Evolutionary conservation across 2,797 vertebrate genomes (phyloP).

Genomic region (Gambusia yucatana): DNA sequence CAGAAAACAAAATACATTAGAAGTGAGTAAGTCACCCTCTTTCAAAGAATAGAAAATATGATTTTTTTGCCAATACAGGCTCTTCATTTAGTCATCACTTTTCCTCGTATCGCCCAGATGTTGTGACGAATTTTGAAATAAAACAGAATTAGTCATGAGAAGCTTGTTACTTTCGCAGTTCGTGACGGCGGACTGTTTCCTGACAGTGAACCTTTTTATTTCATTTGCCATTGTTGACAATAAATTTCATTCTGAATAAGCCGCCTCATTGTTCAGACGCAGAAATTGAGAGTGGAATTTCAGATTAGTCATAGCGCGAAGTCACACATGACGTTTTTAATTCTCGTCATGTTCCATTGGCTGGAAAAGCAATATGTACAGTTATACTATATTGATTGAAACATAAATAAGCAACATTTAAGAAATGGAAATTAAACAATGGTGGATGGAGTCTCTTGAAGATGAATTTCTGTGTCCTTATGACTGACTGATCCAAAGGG

Average conservation of each 20-base stretch:
- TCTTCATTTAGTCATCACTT: slow-evolving; percentile 8
- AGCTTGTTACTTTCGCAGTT: slow-evolving; percentile 27
- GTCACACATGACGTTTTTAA: slow-evolving; percentile 23
- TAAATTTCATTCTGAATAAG: slow-evolving; percentile 39
- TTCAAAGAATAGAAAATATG: slow-evolving; percentile 14
- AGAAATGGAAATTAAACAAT: not conserved
- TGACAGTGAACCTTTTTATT: slow-evolving; percentile 42
- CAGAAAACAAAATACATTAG: not conserved
- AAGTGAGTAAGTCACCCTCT: not conserved
- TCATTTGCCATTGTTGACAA: slow-evolving; percentile 42
- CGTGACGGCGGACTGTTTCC: slow-evolving; percentile 34
- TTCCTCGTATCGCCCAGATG: slow-evolving; percentile 24
- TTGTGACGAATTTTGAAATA: slow-evolving; percentile 19
- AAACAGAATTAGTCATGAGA: slow-evolving; percentile 27
- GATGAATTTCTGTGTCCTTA: not conserved
- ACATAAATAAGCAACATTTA: not conserved
- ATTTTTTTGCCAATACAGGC: not conserved
- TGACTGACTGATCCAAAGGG: not conserved
- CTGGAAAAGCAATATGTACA: slow-evolving; percentile 6
- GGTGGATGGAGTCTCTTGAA: not conserved
- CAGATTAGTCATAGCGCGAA: slow-evolving; percentile 54
- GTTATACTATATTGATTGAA: not conserved
- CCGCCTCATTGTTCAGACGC: slow-evolving; percentile 1
- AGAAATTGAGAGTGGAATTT: slow-evolving; percentile 62
- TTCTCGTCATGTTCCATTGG: slow-evolving; percentile 16